Conservation (phyloP, 92 coral and sea anemone genomes). For the Palythoa grandis region DNA sequence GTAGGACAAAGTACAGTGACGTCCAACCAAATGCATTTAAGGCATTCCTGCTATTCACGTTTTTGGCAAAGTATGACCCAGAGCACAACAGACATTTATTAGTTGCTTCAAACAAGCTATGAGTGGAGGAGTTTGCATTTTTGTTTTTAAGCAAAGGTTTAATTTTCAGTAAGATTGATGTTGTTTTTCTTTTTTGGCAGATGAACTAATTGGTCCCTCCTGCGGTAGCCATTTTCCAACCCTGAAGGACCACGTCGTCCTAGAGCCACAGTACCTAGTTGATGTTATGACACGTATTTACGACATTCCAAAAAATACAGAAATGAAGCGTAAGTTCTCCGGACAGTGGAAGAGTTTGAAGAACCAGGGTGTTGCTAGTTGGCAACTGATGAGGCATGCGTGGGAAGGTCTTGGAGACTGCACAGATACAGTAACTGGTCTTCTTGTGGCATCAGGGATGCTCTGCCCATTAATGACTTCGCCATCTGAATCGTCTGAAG, state of each 20-base stretch:
- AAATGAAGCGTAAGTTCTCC: constrained; percentile 46
- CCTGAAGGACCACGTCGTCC: constrained; percentile 46
- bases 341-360: constrained; percentile 45
- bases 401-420: constrained; percentile 23
- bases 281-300: constrained; percentile 58
- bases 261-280: constrained; percentile 55
- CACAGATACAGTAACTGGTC: neutral
- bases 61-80: no score
- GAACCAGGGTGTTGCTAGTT: constrained; percentile 37
- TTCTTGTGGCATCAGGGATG: constrained; percentile 23
- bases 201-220: constrained; percentile 41
- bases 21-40: no score
- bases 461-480: neutral
- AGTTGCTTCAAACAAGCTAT: no score
- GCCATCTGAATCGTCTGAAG: neutral
- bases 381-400: constrained; percentile 33
- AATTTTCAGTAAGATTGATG: neutral
- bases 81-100: no score
- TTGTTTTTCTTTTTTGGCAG: constrained; percentile 37
- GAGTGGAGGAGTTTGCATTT: no score
- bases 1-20: no score
- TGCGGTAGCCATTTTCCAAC: constrained; percentile 23
- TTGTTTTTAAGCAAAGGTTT: no score
- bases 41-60: no score
- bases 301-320: constrained; percentile 47